Base-by-base conservation (phyloP, 2,113 vertebrate species). In the Archilochus colubris region DNA sequence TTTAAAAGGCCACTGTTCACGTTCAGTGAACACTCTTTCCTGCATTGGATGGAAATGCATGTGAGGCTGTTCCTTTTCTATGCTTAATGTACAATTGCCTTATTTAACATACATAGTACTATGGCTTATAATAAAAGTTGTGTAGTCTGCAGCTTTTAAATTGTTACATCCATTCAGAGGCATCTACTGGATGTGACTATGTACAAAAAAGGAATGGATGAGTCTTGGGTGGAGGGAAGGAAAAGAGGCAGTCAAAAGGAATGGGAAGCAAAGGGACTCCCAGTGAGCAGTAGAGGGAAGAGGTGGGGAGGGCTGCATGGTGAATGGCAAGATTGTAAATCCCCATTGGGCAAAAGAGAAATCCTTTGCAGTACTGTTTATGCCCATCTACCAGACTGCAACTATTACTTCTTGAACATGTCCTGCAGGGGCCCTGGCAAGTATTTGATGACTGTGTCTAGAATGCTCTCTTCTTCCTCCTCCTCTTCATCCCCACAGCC, bases 361-460 rank as follows among this genome's bases (percentile, higher is more conserved):
- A 96, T 96, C 94, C 94, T 96, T 97, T 97, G 96, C 97, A 97
- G 89, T 69, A 93, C 95, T 94, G 97, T 95, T 94, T 68, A 54
- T 93, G 82, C 94, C 95, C 96, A 95, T 92, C 83, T 96, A 92
- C 95, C 95, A 97, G 96, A 94, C 93, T 97, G 94, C 54, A 72
- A 57, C 27, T 72, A 58, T 97, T 99, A 99, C 98, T 99, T 99
- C 98, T 99, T 99, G 97, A 99, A 99, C 98, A 99, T 99, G 97
- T 99, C 99, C 97, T 99, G 99, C 94, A 99, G 98, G 8, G 99
- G 99, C 28, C 99, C 98, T 2, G 99, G 99, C 93, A 99, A 98
- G 97, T 99, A 99, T 96, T 99, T 99, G 98, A 99, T 99, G 96
- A 99, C 99, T 69, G 99, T 99, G 91, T 99, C 99, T 97, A 99